Evolutionary conservation across 2,888 invertebrate genomes (phyloP).

Genomic region (Periphyllus acericola): DNA sequence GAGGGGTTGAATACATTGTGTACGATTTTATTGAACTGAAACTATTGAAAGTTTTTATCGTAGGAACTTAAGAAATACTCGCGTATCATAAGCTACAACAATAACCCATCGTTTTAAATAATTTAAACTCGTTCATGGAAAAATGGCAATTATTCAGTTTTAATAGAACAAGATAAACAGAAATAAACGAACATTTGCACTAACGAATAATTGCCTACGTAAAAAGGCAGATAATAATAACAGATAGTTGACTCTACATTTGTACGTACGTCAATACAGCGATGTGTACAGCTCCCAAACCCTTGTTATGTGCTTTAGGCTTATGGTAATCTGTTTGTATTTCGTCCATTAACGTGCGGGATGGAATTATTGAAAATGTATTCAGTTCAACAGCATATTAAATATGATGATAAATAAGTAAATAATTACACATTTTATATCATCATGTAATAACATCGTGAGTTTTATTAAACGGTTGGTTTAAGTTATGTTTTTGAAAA

Average conservation of each 20-base stretch:
- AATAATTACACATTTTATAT: not conserved
- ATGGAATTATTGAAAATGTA: not conserved
- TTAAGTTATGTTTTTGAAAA: not conserved
- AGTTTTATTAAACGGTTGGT: not conserved
- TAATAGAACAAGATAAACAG: no score
- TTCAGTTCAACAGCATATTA: not conserved
- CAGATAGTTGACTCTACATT: not conserved
- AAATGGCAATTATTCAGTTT: not conserved
- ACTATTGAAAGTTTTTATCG: not conserved
- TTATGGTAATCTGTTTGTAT: not conserved
- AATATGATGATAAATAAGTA: not conserved
- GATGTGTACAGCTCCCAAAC: not conserved
- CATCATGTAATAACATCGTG: no score
- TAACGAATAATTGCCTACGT: no score
- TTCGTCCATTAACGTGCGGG: not conserved
- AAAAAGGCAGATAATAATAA: not conserved
- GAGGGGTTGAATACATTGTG: not conserved
- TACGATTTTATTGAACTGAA: not conserved
- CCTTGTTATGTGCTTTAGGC: not conserved
- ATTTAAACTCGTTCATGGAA: not conserved
- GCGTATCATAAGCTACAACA: not conserved
- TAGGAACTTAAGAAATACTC: not conserved
- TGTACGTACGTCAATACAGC: not conserved
- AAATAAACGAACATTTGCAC: no score
- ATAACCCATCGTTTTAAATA: not conserved